Conservation (phyloP, 2,113 vertebrate species). For the Periophthalmodon schlosseri region DNA sequence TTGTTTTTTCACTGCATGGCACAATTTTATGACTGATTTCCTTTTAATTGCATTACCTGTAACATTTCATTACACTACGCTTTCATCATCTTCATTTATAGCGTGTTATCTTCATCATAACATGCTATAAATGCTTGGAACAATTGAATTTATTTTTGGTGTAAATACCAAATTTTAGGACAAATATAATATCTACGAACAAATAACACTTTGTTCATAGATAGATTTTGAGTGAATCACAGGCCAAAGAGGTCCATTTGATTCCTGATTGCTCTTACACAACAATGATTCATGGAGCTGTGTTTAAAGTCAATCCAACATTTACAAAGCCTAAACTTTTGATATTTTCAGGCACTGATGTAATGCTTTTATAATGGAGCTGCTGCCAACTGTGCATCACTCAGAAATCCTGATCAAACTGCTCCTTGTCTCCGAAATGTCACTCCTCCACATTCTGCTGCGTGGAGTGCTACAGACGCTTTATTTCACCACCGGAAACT, state of each 20-base stretch:
- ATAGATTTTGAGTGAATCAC: background rate
- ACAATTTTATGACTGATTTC: too few relatives aligned
- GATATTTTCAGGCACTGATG: constrained; percentile 19
- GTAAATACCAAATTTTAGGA: background rate
- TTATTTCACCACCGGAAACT: constrained; percentile 11
- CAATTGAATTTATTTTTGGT: background rate
- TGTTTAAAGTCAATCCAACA: constrained; percentile 24
- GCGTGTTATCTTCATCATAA: too few relatives aligned
- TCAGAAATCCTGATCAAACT: background rate
- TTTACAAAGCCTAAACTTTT: constrained; percentile 17
- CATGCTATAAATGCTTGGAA: background rate
- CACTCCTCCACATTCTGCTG: constrained; percentile 1
- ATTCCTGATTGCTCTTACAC: constrained; percentile 32
- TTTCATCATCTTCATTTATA: too few relatives aligned
- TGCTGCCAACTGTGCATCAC: constrained; percentile 5
- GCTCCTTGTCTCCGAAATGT: constrained; percentile 5
- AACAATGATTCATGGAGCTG: constrained; percentile 20
- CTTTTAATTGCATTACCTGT: too few relatives aligned
- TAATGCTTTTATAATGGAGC: constrained; percentile 5
- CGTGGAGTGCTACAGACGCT: background rate
- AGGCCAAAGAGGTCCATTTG: constrained; percentile 8
- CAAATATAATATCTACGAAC: constrained; percentile 5
- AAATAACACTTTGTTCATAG: background rate
- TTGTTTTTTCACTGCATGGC: too few relatives aligned
- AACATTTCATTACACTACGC: too few relatives aligned